These are phyloP conservation scores for Spondyliosoma cantharus DNA, from an alignment of 2,797 vertebrate species.

Conservation along the genomic window DNA sequence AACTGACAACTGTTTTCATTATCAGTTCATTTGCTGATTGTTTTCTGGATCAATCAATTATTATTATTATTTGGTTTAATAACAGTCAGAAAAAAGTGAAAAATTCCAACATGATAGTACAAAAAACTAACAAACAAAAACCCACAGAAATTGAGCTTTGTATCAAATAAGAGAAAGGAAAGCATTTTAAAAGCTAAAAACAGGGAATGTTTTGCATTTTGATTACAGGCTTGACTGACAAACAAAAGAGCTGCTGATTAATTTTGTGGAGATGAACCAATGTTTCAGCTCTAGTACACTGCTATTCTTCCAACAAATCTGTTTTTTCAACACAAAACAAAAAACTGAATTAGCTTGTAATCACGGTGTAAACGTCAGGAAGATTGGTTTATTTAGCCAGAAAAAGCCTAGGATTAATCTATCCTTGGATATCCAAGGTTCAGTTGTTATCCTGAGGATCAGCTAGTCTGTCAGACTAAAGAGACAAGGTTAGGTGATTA, in stretches of 20 bases:
- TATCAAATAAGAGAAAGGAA: not conserved
- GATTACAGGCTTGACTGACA: not conserved
- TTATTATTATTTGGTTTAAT: not conserved
- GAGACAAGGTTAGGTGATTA: conserved; percentile 57
- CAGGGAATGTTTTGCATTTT: not conserved
- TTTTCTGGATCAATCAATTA: not conserved
- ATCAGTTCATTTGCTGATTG: not conserved
- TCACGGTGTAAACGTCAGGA: not conserved
- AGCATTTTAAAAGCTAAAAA: not conserved
- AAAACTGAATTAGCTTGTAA: not conserved
- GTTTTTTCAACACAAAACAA: not conserved
- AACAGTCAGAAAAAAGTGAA: not conserved
- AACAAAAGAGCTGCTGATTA: not conserved
- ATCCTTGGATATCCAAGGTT: conserved; percentile 52
- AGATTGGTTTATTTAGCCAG: conserved; percentile 18
- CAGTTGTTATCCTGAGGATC: conserved; percentile 43
- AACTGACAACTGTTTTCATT: not conserved
- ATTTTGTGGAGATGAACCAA: not conserved
- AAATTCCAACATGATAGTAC: not conserved
- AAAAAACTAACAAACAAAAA: conserved; percentile 4
- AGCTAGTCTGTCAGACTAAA: conserved; percentile 39
- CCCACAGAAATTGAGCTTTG: not conserved
- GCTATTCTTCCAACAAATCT: not conserved
- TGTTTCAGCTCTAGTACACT: not conserved
- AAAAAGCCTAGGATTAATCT: not conserved